A percentile compares a stretch with the other conserved stretches of the same genome.
phyloP scores from a whole-genome alignment of 2,113 vertebrate species.

The Corynorhinus townsendii region DNA sequence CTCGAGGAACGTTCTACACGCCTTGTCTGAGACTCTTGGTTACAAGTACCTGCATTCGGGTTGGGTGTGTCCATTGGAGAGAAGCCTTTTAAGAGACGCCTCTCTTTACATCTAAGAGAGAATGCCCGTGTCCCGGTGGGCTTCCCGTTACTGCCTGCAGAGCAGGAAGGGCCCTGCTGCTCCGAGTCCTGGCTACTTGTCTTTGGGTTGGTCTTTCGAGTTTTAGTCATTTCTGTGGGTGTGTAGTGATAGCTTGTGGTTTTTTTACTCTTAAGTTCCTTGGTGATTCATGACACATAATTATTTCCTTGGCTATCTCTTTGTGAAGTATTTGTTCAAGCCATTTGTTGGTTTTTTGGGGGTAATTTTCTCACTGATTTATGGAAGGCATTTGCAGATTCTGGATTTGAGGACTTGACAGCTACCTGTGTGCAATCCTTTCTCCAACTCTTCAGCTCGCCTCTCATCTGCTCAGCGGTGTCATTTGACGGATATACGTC shows the following conservation, averaged over 20 bases:
- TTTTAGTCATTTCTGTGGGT: neutral
- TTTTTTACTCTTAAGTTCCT: neutral
- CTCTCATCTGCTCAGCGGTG: neutral
- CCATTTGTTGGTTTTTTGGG: neutral
- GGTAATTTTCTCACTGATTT: neutral
- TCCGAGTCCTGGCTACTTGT: neutral
- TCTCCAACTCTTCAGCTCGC: neutral
- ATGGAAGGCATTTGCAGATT: neutral
- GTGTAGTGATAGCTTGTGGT: neutral
- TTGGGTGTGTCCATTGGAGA: neutral
- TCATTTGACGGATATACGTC: neutral
- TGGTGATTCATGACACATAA: neutral
- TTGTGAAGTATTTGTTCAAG: neutral
- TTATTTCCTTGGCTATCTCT: too few species aligned
- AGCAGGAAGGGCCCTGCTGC: too few species aligned
- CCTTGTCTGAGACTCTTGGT: neutral
- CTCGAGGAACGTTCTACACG: rapidly evolving
- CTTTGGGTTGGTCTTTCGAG: neutral
- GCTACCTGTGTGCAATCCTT: too few species aligned
- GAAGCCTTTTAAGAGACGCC: too few species aligned
- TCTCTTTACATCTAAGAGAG: neutral
- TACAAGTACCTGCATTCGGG: rapidly evolving
- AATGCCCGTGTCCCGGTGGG: neutral
- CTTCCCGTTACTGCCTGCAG: neutral
- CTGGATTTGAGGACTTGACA: neutral